These are phyloP conservation scores for Lasioglossum oenotherae DNA, from an alignment of 2,888 invertebrate species.

Conservation along the genomic window DNA sequence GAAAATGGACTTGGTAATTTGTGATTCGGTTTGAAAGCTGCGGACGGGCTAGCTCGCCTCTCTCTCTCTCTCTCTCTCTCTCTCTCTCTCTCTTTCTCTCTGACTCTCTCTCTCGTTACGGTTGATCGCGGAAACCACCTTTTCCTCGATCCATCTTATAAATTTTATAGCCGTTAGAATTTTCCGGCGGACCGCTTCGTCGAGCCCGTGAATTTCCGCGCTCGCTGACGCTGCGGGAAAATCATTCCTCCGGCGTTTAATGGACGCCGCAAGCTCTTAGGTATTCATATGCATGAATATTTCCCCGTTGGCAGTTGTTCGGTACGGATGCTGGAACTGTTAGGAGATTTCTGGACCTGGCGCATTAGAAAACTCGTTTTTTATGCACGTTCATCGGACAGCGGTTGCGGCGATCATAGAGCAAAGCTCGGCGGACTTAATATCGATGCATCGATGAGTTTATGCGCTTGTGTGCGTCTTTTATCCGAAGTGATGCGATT, in stretches of 20 bases:
- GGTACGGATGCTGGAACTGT: background rate
- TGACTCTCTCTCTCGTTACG: slow-evolving; percentile 15
- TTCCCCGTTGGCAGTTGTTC: background rate
- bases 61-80: background rate
- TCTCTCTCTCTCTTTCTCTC: too few relatives aligned
- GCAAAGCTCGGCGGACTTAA: background rate
- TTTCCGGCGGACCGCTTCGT: background rate
- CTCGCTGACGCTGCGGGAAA: background rate
- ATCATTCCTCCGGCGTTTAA: slow-evolving; percentile 1
- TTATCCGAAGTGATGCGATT: background rate
- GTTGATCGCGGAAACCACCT: slow-evolving; percentile 28
- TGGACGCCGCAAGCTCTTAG: background rate
- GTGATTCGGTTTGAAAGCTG: slow-evolving; percentile 58
- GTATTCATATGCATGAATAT: slow-evolving; percentile 1
- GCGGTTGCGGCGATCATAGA: background rate
- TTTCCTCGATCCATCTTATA: background rate
- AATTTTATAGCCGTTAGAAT: slow-evolving; percentile 24
- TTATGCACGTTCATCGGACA: background rate
- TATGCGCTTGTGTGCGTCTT: background rate
- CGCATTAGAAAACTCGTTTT: slow-evolving; percentile 6
- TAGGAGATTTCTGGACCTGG: background rate
- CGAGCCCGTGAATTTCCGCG: background rate
- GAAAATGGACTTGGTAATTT: slow-evolving; percentile 66
- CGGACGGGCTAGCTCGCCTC: slow-evolving; percentile 20
- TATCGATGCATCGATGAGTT: background rate